These are phyloP conservation scores for Syritta pipiens DNA, from an alignment of 2,888 invertebrate genomes.

Conservation along the genomic window DNA sequence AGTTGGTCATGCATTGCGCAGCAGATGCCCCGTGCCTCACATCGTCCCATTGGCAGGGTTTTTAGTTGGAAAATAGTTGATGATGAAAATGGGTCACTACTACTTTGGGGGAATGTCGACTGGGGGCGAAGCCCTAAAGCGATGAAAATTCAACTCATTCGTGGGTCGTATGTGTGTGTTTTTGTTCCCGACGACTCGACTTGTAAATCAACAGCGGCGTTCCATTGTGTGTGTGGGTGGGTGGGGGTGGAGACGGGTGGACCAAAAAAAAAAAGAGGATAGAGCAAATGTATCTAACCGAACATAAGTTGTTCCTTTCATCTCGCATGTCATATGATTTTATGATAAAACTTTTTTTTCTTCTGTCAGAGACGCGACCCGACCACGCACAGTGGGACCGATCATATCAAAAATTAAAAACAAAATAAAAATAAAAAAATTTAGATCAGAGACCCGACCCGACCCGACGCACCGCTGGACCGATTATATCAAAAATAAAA, in stretches of 20 bases:
- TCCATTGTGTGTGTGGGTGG: conserved; percentile 8
- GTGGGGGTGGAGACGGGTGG: conserved; percentile 9
- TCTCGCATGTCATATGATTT: conserved; percentile 63
- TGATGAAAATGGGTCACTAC: conserved; percentile 54
- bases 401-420: too few species aligned
- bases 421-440: too few species aligned
- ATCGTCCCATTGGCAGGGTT: background rate
- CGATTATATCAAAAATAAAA: too few species aligned
- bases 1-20: conserved; percentile 47
- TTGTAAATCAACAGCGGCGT: conserved; percentile 27
- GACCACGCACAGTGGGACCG: too few species aligned
- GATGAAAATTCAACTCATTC: background rate
- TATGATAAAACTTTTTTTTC: conserved; percentile 59
- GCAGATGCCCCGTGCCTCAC: background rate
- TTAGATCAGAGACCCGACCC: too few species aligned
- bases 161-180: conserved; percentile 22
- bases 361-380: conserved; percentile 9
- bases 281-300: conserved; percentile 30
- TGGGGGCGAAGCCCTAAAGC: conserved; percentile 7
- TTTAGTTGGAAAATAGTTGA: conserved; percentile 39
- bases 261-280: conserved; percentile 12
- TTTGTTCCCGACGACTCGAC: too few species aligned
- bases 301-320: conserved; percentile 59
- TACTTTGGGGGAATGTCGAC: too few species aligned
- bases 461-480: too few species aligned